These are phyloP conservation scores for Bothrops jararaca DNA, from an alignment of 2,113 vertebrate species.

Conservation along the genomic window DNA sequence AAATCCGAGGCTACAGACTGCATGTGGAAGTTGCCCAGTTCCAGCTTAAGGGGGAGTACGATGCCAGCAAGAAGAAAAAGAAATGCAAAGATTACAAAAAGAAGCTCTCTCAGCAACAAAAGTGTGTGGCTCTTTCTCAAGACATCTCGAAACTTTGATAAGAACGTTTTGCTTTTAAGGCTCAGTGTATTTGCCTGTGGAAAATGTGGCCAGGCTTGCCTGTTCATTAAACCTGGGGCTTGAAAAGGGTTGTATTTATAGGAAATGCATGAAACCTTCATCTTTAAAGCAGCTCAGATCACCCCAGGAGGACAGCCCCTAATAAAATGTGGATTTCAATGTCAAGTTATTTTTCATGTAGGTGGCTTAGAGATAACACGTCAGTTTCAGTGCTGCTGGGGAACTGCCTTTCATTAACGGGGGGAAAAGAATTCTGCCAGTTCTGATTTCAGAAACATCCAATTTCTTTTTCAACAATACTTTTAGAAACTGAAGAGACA, in stretches of 20 bases:
- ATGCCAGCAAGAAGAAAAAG: conserved; percentile 94
- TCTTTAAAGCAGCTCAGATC: neutral
- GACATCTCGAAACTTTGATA: neutral
- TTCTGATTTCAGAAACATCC: conserved; percentile 28
- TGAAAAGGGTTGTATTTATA: neutral
- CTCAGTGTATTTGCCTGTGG: neutral
- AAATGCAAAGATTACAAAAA: conserved; percentile 94
- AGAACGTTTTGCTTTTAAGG: neutral
- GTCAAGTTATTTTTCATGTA: neutral
- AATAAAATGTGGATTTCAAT: neutral
- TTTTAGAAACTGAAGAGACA: conserved; percentile 63
- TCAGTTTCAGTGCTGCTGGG: neutral
- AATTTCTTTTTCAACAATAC: conserved; percentile 53
- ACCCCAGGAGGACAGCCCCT: too few species aligned
- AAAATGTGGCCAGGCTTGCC: neutral
- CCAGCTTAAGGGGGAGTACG: conserved; percentile 91
- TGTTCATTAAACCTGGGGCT: neutral
- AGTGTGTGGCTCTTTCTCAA: conserved; percentile 72
- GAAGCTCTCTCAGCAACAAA: conserved; percentile 88
- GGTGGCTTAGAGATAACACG: neutral
- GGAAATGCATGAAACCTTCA: neutral
- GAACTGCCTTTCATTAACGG: neutral
- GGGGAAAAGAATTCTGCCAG: conserved; percentile 18
- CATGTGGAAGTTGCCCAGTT: conserved; percentile 92
- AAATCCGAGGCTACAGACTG: conserved; percentile 88